These are phyloP conservation scores for Chionomys nivalis DNA, from an alignment of 2,113 vertebrate genomes.

Conservation along the genomic window DNA sequence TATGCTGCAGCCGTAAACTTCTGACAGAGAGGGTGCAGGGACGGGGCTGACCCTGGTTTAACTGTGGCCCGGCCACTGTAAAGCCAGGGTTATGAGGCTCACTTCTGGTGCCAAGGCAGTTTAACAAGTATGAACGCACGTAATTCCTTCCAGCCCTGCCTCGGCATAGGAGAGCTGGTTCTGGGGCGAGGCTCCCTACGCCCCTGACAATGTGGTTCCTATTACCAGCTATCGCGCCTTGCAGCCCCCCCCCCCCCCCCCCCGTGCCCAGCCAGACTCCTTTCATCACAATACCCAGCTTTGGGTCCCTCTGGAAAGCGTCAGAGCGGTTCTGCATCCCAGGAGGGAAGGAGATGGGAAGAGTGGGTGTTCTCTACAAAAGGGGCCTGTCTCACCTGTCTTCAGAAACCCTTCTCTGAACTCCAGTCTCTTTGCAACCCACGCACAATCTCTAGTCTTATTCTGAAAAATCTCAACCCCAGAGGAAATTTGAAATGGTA, in stretches of 20 bases:
- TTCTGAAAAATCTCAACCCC: not conserved
- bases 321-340: constrained; percentile 64
- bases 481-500: not conserved
- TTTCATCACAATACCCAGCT: constrained; percentile 80
- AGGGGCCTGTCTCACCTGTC: not conserved
- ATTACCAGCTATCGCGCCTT: constrained; percentile 76
- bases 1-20: constrained; percentile 79
- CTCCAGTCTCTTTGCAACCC: not conserved
- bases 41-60: constrained; percentile 83
- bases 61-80: constrained; percentile 75
- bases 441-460: not conserved
- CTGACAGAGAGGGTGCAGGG: constrained; percentile 77
- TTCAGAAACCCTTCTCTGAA: not conserved
- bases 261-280: constrained; percentile 67
- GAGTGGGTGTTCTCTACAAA: constrained; percentile 64
- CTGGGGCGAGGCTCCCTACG: constrained; percentile 66
- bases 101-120: constrained; percentile 85
- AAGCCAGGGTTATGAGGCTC: constrained; percentile 84
- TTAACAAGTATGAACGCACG: constrained; percentile 86
- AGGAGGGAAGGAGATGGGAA: not conserved
- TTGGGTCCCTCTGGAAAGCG: constrained; percentile 74
- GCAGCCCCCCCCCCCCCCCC: constrained; percentile 71
- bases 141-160: constrained; percentile 87
- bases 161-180: constrained; percentile 77
- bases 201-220: constrained; percentile 84